Evolutionary conservation across 2,797 vertebrate genomes (phyloP).

Genomic region (Neomorphus geoffroyi): DNA sequence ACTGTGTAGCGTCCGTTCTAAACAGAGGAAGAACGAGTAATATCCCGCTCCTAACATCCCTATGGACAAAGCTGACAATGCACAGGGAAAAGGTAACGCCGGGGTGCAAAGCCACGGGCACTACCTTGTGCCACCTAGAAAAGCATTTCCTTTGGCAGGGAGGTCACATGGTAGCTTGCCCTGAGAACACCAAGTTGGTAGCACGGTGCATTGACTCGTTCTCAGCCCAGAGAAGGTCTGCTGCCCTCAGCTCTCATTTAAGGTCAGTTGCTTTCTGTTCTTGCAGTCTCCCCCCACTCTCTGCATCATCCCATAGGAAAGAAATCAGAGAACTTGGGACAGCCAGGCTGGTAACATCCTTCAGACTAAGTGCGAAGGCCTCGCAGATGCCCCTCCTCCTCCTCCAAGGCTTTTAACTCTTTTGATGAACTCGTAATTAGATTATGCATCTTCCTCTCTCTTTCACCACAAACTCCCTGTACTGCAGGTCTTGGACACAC

Average conservation of each 20-base stretch:
- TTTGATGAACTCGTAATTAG: not conserved
- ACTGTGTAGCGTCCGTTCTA: slow-evolving; percentile 91
- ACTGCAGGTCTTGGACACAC: not conserved
- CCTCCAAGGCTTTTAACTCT: not conserved
- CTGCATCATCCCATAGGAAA: not conserved
- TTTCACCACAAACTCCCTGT: not conserved
- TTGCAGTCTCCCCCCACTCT: not conserved
- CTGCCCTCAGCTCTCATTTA: not conserved
- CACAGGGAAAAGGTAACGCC: not conserved
- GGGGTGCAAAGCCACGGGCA: not conserved
- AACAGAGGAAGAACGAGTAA: not conserved
- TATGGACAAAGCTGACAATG: rapidly evolving
- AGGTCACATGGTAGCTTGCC: not conserved
- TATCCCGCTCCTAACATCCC: not conserved
- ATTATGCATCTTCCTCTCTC: not conserved
- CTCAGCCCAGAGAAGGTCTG: not conserved
- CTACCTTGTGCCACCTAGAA: not conserved
- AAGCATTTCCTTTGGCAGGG: not conserved
- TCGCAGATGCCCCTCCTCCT: not conserved
- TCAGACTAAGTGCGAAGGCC: not conserved
- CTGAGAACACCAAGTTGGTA: not conserved
- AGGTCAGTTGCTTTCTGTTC: not conserved
- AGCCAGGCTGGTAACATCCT: not conserved
- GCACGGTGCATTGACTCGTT: not conserved
- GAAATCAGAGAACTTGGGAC: not conserved